phyloP scores from a whole-genome alignment of 2,888 invertebrate species.

The Eledona agricola region DNA sequence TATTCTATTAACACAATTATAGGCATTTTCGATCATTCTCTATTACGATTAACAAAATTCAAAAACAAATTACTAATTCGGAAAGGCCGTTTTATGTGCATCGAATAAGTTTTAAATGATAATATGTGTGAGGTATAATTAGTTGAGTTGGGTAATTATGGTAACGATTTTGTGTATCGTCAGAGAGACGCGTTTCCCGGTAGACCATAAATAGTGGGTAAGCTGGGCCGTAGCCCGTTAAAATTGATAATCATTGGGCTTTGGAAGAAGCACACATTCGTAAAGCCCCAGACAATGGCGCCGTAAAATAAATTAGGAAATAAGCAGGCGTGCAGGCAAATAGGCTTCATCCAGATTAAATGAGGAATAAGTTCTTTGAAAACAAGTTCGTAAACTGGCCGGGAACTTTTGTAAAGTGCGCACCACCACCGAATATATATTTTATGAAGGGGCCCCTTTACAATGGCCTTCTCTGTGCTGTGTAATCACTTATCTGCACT shows the following conservation, averaged over 20 bases:
- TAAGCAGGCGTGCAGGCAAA: conserved; percentile 51
- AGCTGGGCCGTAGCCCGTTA: conserved; percentile 23
- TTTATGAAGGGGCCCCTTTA: conserved; percentile 45
- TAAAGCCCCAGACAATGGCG: conserved; percentile 40
- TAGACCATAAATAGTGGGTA: conserved; percentile 28
- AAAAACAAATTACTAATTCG: too few relatives aligned
- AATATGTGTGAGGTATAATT: too few relatives aligned
- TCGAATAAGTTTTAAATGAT: too few relatives aligned
- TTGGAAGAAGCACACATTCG: conserved; percentile 31
- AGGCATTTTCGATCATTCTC: too few relatives aligned
- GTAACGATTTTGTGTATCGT: too few relatives aligned
- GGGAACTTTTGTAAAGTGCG: conserved; percentile 47
- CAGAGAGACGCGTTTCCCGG: conserved; percentile 25
- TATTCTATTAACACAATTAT: too few relatives aligned
- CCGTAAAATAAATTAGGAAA: conserved; percentile 51
- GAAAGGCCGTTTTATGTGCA: too few relatives aligned
- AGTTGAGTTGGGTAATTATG: too few relatives aligned
- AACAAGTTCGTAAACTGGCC: conserved; percentile 52
- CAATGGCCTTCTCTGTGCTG: conserved; percentile 45
- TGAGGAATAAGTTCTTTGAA: conserved; percentile 53
- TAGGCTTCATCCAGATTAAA: conserved; percentile 53
- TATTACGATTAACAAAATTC: too few relatives aligned
- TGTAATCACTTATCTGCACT: conserved; percentile 51
- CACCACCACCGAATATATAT: conserved; percentile 44
- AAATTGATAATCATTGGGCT: conserved; percentile 33